These are phyloP conservation scores for Rhineura floridana DNA, from an alignment of 2,113 vertebrate species.

Conservation along the genomic window DNA sequence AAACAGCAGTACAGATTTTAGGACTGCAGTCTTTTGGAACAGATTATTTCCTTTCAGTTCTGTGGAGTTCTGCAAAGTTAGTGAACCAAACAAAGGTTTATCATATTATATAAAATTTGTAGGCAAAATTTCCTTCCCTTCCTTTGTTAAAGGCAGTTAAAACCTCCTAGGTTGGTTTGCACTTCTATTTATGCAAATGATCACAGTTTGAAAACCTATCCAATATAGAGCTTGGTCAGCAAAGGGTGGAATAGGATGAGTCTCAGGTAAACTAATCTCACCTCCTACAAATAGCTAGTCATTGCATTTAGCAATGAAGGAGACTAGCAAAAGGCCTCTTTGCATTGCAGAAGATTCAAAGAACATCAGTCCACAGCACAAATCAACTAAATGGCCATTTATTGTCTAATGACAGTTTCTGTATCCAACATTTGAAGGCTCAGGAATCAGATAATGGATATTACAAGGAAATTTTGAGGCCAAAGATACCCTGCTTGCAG, in stretches of 20 bases:
- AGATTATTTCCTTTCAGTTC: not conserved
- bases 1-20: not conserved
- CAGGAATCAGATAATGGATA: not conserved
- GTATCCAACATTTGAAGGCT: not conserved
- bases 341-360: not conserved
- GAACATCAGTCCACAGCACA: not conserved
- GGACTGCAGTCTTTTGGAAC: not conserved
- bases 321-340: not conserved
- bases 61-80: not conserved
- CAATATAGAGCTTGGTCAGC: not conserved
- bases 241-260: not conserved
- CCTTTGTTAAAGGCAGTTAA: not conserved
- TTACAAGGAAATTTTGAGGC: not conserved
- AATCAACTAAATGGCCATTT: not conserved
- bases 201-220: not conserved
- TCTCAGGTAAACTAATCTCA: not conserved
- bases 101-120: not conserved
- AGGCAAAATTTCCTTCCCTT: not conserved
- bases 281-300: not conserved
- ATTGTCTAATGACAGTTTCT: constrained; percentile 2
- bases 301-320: not conserved
- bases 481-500: not conserved
- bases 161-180: not conserved
- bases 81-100: not conserved
- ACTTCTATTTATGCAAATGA: not conserved